Evolutionary conservation across 1,140 invertebrate genomes (phyloP).

Genomic region (Drosophila obscura): DNA sequence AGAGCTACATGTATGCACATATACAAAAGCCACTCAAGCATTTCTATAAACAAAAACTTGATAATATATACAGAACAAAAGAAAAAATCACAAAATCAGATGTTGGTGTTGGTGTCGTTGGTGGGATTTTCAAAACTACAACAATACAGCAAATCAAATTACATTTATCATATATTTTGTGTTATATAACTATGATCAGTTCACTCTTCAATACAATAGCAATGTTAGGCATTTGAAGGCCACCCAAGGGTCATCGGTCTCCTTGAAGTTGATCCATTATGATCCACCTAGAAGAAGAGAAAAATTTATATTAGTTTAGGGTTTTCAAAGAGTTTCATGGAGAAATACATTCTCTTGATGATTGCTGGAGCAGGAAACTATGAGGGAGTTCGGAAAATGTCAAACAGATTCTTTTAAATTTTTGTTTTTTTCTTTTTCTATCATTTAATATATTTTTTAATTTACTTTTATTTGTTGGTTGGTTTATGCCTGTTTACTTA

Average conservation of each 20-base stretch:
- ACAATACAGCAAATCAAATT: constrained; percentile 76
- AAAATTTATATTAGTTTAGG: constrained; percentile 62
- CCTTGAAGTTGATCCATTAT: neutral
- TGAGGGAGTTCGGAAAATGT: neutral
- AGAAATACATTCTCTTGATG: neutral
- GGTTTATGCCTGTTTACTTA: constrained; percentile 62
- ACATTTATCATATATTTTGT: constrained; percentile 71
- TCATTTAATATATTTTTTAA: constrained; percentile 70
- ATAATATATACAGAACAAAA: constrained; percentile 46
- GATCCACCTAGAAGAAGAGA: constrained; percentile 70
- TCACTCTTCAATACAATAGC: constrained; percentile 62
- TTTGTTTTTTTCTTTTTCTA: constrained; percentile 40
- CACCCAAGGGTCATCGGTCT: constrained; percentile 2
- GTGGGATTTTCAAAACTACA: constrained; percentile 64
- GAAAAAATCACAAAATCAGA: constrained; percentile 32
- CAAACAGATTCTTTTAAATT: constrained; percentile 29
- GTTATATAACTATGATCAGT: constrained; percentile 41
- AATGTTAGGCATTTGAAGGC: constrained; percentile 29
- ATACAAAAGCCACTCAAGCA: constrained; percentile 52
- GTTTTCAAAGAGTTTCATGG: neutral
- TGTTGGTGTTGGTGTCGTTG: constrained; percentile 33
- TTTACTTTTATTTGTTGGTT: constrained; percentile 66
- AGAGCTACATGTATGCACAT: constrained; percentile 49
- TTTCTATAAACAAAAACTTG: constrained; percentile 51
- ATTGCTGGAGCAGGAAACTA: constrained; percentile 12